Percentiles rank a stretch among this genome's conserved stretches.
Evolutionary conservation across 2,888 invertebrate genomes (phyloP).

Genomic region (Eutolmus rufibarbis): DNA sequence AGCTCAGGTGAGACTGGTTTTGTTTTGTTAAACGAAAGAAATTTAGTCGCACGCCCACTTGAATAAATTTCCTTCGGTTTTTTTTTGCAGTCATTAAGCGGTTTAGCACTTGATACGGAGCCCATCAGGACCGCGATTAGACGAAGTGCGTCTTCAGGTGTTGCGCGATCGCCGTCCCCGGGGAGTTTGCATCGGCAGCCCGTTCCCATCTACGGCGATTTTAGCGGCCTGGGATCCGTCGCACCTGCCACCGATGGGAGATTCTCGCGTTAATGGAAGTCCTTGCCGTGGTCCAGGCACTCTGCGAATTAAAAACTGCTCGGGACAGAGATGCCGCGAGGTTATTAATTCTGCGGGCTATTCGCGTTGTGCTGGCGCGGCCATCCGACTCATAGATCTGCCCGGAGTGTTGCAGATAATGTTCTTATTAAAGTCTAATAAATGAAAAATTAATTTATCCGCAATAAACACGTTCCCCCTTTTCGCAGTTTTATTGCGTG

Average conservation of each 20-base stretch:
- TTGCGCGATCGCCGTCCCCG: background rate
- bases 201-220: background rate
- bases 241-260: constrained; percentile 15
- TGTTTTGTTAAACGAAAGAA: constrained; percentile 41
- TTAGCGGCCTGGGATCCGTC: background rate
- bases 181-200: background rate
- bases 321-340: background rate
- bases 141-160: constrained; percentile 21
- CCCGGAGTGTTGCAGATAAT: background rate
- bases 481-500: constrained; percentile 5
- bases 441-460: constrained; percentile 26
- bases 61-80: constrained; percentile 14
- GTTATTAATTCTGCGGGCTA: constrained; percentile 16
- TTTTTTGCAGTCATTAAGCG: constrained; percentile 26
- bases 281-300: background rate
- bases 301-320: constrained; percentile 2
- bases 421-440: constrained; percentile 26
- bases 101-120: constrained; percentile 30
- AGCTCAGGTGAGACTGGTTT: constrained; percentile 40
- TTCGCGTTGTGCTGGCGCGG: no score
- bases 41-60: constrained; percentile 39
- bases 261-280: constrained; percentile 15
- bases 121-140: constrained; percentile 11
- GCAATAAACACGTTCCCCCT: constrained; percentile 11
- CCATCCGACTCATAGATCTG: constrained; percentile 6